phyloP scores from a whole-genome alignment of 2,888 invertebrate genomes.

The Orthosia gracilis region DNA sequence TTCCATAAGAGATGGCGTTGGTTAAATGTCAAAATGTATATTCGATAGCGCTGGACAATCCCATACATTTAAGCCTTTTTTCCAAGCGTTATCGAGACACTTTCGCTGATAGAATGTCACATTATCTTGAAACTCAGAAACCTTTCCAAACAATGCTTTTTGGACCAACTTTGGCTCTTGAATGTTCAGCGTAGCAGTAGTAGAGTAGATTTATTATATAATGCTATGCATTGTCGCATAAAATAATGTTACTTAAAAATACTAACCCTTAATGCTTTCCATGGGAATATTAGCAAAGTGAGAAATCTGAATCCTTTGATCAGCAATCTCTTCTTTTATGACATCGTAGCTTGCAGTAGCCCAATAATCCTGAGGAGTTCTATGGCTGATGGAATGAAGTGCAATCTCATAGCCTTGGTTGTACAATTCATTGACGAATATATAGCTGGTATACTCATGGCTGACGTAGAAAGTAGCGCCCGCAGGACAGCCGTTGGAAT shows the following conservation, averaged over 20 bases:
- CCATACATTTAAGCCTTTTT: too few species aligned
- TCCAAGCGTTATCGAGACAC: too few species aligned
- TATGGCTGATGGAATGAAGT: conserved; percentile 93
- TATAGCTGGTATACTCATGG: conserved; percentile 94
- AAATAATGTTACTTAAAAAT: background rate
- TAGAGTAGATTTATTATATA: too few species aligned
- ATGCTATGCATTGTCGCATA: too few species aligned
- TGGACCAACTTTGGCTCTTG: too few species aligned
- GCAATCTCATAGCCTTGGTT: conserved; percentile 92
- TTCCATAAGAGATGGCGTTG: too few species aligned
- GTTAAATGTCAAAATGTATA: too few species aligned
- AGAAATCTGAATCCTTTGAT: conserved; percentile 89
- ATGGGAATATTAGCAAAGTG: conserved; percentile 90
- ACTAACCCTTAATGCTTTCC: conserved; percentile 79
- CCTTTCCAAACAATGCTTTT: too few species aligned
- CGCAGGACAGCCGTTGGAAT: conserved; percentile 92
- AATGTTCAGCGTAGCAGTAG: too few species aligned
- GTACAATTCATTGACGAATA: conserved; percentile 91
- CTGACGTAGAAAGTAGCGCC: conserved; percentile 93
- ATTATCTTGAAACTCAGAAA: too few species aligned
- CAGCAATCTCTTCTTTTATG: conserved; percentile 91
- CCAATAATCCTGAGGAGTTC: conserved; percentile 91
- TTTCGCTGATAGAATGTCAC: too few species aligned
- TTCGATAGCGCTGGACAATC: too few species aligned
- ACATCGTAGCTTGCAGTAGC: conserved; percentile 87